A percentile compares a stretch with the other conserved stretches of the same genome.
phyloP scores from a whole-genome alignment of 1,140 invertebrate species.

The Pachypeltis micranthus region DNA sequence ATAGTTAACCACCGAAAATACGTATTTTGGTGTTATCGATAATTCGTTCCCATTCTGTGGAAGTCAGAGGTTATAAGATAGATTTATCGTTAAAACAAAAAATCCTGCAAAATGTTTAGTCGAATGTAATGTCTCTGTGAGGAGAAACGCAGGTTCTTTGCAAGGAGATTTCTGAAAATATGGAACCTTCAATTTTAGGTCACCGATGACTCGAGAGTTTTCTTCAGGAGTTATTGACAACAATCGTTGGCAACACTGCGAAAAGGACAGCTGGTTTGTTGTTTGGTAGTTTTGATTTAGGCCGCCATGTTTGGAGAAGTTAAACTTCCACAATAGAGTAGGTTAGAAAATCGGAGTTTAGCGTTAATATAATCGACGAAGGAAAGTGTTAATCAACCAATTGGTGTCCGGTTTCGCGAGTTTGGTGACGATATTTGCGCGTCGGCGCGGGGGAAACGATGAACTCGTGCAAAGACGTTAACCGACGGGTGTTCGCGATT shows the following conservation, averaged over 20 bases:
- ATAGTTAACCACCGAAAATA: too few species aligned
- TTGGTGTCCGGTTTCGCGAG: neutral
- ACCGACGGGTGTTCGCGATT: slow-evolving; percentile 72
- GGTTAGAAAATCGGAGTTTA: slow-evolving; percentile 15
- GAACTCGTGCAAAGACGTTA: slow-evolving; percentile 75
- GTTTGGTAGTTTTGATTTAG: neutral
- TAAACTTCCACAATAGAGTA: slow-evolving; percentile 10
- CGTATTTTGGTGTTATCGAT: too few species aligned
- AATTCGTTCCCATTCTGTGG: too few species aligned
- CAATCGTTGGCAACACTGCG: neutral
- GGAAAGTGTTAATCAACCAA: neutral
- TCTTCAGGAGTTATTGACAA: too few species aligned
- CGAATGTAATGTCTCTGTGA: too few species aligned
- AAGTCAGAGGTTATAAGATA: too few species aligned
- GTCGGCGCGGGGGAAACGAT: slow-evolving; percentile 34
- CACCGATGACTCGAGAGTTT: too few species aligned
- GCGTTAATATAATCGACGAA: neutral
- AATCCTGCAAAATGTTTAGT: too few species aligned
- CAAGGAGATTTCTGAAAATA: too few species aligned
- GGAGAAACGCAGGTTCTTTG: too few species aligned
- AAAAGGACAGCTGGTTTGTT: slow-evolving; percentile 7
- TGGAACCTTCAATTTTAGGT: too few species aligned
- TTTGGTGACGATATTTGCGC: neutral
- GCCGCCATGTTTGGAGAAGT: slow-evolving; percentile 17
- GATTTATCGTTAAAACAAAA: too few species aligned